Evolutionary conservation across 1,140 invertebrate genomes (phyloP).

Genomic region (Orius insidiosus): DNA sequence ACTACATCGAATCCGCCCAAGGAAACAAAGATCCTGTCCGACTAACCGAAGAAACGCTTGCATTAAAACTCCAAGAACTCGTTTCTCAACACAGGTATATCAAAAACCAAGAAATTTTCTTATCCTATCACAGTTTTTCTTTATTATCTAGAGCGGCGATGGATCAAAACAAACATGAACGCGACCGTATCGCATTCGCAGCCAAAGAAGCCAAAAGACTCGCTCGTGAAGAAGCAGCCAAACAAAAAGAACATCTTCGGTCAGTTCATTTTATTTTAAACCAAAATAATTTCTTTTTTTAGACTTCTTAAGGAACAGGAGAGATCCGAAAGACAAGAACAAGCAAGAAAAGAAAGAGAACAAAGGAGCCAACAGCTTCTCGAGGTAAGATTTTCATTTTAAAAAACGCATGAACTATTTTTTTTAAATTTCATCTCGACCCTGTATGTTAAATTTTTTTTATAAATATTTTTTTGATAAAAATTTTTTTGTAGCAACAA

Average conservation of each 20-base stretch:
- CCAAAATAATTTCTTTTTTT: conserved; percentile 3
- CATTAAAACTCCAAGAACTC: conserved; percentile 15
- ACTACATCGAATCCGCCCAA: conserved; percentile 51
- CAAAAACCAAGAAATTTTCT: neutral
- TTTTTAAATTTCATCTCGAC: neutral
- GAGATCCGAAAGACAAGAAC: conserved; percentile 57
- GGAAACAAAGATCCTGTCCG: conserved; percentile 22
- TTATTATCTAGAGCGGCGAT: conserved; percentile 24
- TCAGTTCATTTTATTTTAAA: conserved; percentile 17
- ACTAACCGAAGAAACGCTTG: conserved; percentile 14
- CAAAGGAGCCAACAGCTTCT: conserved; percentile 43
- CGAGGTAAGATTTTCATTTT: conserved; percentile 32
- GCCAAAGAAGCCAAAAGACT: conserved; percentile 33
- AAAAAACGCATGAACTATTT: conserved; percentile 1
- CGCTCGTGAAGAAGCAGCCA: conserved; percentile 34
- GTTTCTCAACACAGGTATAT: conserved; percentile 31
- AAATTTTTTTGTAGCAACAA: no score
- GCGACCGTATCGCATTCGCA: conserved; percentile 42
- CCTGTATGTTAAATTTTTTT: conserved; percentile 13
- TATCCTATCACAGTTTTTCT: no score
- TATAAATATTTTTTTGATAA: no score
- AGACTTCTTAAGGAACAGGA: conserved; percentile 59
- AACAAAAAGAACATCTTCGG: conserved; percentile 39
- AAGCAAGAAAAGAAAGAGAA: conserved; percentile 54
- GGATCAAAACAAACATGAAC: conserved; percentile 29